phyloP scores from a whole-genome alignment of 2,888 invertebrate genomes.

The Caenorhabditis drosophilae region DNA sequence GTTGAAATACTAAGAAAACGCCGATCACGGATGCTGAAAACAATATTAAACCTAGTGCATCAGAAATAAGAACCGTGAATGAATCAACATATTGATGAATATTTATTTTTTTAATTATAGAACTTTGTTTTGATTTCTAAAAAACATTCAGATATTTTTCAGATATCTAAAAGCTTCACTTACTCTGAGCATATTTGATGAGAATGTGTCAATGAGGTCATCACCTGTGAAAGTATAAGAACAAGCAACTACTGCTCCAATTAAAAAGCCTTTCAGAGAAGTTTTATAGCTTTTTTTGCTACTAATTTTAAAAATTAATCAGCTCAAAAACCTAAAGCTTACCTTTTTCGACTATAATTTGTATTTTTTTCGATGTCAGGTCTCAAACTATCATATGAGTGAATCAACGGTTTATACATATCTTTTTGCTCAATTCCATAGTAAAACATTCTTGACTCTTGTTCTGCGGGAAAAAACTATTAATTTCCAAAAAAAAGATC shows the following conservation, averaged over 20 bases:
- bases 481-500: not conserved
- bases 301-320: too few species aligned
- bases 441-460: conserved; percentile 39
- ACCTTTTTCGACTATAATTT: conserved; percentile 14
- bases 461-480: conserved; percentile 23
- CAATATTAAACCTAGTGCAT: conserved; percentile 27
- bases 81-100: conserved; percentile 19
- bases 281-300: too few species aligned
- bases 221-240: conserved; percentile 67
- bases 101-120: too few species aligned
- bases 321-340: too few species aligned
- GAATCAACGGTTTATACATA: conserved; percentile 22
- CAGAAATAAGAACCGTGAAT: conserved; percentile 26
- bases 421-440: conserved; percentile 29
- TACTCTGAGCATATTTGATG: conserved; percentile 59
- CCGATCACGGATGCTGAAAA: conserved; percentile 28
- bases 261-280: conserved; percentile 57
- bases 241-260: conserved; percentile 61
- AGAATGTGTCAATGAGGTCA: conserved; percentile 67
- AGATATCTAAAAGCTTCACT: too few species aligned
- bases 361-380: too few species aligned
- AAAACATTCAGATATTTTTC: too few species aligned
- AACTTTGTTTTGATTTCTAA: too few species aligned
- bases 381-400: conserved; percentile 22
- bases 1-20: conserved; percentile 14